A percentile compares a stretch with the other conserved stretches of the same genome.
These are phyloP conservation scores for Ctena decussata DNA, from an alignment of 2,888 invertebrate genomes.

Conservation along the genomic window DNA sequence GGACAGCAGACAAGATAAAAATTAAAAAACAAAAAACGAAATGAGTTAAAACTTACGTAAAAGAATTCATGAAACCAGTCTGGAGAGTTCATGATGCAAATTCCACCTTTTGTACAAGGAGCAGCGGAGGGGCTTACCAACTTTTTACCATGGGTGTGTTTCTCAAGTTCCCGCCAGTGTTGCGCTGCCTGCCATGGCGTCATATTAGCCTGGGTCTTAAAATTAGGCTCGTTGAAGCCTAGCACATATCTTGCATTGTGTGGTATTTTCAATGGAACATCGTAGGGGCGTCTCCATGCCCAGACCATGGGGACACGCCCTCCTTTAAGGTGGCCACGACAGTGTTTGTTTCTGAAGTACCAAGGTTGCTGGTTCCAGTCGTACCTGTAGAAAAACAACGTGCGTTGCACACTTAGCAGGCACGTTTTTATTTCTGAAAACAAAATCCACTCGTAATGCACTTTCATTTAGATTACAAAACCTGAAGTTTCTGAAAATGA, in stretches of 20 bases:
- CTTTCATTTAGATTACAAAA: no score
- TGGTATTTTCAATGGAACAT: slow-evolving; percentile 39
- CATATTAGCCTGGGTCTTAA: slow-evolving; percentile 61
- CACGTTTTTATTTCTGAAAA: no score
- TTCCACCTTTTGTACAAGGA: slow-evolving; percentile 27
- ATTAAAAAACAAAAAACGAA: no score
- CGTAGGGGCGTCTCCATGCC: slow-evolving; percentile 33
- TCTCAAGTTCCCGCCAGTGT: slow-evolving; percentile 59
- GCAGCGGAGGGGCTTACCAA: slow-evolving; percentile 66
- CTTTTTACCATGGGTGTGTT: slow-evolving; percentile 34
- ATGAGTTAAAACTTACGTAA: no score
- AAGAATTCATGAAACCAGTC: slow-evolving; percentile 69
- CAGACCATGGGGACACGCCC: slow-evolving; percentile 61
- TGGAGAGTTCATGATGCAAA: slow-evolving; percentile 24
- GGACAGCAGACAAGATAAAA: no score
- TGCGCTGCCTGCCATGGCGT: slow-evolving; percentile 59
- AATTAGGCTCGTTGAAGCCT: slow-evolving; percentile 71
- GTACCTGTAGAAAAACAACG: no score
- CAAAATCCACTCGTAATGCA: no score
- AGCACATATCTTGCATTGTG: slow-evolving; percentile 48
- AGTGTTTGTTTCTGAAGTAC: background rate
- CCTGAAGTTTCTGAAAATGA: no score
- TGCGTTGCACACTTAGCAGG: no score
- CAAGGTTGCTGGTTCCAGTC: background rate
- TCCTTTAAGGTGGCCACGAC: background rate